Conservation (phyloP, 2,797 vertebrate genomes). For the Brachyrhaphis roseni region DNA sequence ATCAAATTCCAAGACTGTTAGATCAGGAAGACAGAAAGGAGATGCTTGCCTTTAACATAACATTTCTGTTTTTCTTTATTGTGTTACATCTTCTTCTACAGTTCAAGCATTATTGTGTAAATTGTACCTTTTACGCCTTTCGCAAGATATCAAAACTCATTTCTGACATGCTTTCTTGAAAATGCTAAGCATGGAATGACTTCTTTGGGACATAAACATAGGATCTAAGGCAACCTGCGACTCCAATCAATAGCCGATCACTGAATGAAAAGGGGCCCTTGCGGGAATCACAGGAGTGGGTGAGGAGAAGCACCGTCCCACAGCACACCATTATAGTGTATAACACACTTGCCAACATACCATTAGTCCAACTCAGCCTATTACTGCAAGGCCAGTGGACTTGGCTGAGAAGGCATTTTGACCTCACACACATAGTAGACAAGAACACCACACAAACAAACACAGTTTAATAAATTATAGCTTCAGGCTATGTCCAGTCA, state of each 20-base stretch:
- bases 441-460: conserved; percentile 24
- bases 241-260: conserved; percentile 57
- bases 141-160: conserved; percentile 13
- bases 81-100: conserved; percentile 30
- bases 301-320: conserved; percentile 49
- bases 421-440: conserved; percentile 40
- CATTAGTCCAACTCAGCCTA: conserved; percentile 65
- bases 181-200: neutral
- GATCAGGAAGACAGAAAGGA: neutral
- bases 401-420: conserved; percentile 54
- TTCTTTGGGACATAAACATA: conserved; percentile 7
- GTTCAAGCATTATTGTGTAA: conserved; percentile 10
- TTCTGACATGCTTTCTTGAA: conserved; percentile 23
- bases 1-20: conserved; percentile 7
- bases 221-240: conserved; percentile 20
- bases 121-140: conserved; percentile 12
- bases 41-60: neutral
- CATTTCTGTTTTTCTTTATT: conserved; percentile 29
- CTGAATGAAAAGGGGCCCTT: conserved; percentile 38
- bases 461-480: conserved; percentile 46
- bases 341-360: conserved; percentile 50
- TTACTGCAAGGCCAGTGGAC: conserved; percentile 61
- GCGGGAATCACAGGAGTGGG: conserved; percentile 17
- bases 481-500: conserved; percentile 54
- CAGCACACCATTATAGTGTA: conserved; percentile 66